phyloP scores from a whole-genome alignment of 2,797 vertebrate species.

The Amphiprion clarkii region DNA sequence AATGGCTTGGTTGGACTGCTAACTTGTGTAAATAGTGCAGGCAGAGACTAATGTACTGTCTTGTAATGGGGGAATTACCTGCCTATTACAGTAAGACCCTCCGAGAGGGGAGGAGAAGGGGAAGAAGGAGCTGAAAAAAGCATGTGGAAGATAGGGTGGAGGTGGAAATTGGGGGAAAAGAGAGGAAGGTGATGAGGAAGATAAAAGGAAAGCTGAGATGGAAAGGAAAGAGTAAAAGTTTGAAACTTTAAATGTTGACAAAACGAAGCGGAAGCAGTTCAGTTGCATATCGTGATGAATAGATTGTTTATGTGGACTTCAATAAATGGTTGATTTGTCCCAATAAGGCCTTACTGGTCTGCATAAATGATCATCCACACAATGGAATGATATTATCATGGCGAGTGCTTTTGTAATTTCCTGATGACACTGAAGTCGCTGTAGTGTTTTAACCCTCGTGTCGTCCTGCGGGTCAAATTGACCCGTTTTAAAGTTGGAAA shows the following conservation, averaged over 20 bases:
- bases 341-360: too few species aligned
- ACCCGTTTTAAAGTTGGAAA: too few species aligned
- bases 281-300: too few species aligned
- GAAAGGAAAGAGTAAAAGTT: slow-evolving; percentile 1
- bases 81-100: slow-evolving; percentile 63
- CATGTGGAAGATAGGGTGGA: slow-evolving; percentile 21
- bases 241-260: slow-evolving; percentile 21
- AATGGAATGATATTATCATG: too few species aligned
- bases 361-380: too few species aligned
- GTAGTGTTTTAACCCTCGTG: too few species aligned
- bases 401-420: too few species aligned
- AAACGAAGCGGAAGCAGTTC: too few species aligned
- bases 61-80: slow-evolving; percentile 73
- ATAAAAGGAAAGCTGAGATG: slow-evolving; percentile 76
- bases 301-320: too few species aligned
- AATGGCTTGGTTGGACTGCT: slow-evolving; percentile 89
- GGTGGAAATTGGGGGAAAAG: background rate
- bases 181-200: slow-evolving; percentile 57
- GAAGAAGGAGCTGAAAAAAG: slow-evolving; percentile 24
- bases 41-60: slow-evolving; percentile 75
- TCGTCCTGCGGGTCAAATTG: too few species aligned
- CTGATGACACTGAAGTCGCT: too few species aligned
- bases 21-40: slow-evolving; percentile 93
- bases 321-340: too few species aligned
- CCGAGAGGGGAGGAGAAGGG: slow-evolving; percentile 24